Evolutionary conservation across 35 echinoderm and acorn worm species (phyloP), one percentile per base, ranked within the genome.

Genomic region (Ophiothrix spiculata): DNA sequence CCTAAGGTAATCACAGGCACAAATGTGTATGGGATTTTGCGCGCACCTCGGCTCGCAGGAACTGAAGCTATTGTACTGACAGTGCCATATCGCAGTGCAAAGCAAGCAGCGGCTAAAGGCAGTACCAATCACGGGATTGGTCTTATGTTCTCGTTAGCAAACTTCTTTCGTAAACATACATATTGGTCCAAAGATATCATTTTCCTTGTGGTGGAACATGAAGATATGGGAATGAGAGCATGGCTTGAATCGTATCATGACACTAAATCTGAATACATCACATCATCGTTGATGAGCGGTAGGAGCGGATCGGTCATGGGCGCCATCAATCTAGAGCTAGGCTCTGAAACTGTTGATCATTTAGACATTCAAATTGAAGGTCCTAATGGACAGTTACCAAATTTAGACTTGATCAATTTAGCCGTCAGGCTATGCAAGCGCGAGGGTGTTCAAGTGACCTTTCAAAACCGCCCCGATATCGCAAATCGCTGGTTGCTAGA

Each of bases 101-200:
- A 86, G 36, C 21, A 33, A 39, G 79, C 31, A 23, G 73, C 60
- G 23, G 73, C 69, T 35, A 41, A 37, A 10, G 89, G 89, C 28
- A 39, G 56, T 28, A 92, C 86, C 31, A 83, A 92, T 38, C 80
- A 89, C 87, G 96, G 96, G 0, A 92, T 99, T 75, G 96, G 85
- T 21, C 86, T 99, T 25, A 94, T 99, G 96, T 75, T 99, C 23
- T 94, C 92, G 16, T 84, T 94, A 39, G 92, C 96, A 0, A 94
- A 87, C 38, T 90, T 91, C 64, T 99, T 99, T 39, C 86, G 83
- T 45, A 90, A 77, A 39, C 69, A 90, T 11, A 91, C 86, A 13
- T 99, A 94, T 63, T 99, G 92, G 96, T 99, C 92, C 11, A 94
- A 99, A 79, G 96, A 99, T 88, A 88, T 99, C 14, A 87, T 99